Evolutionary conservation across 2,888 invertebrate genomes (phyloP).

Genomic region (Cephus rjabovi): DNA sequence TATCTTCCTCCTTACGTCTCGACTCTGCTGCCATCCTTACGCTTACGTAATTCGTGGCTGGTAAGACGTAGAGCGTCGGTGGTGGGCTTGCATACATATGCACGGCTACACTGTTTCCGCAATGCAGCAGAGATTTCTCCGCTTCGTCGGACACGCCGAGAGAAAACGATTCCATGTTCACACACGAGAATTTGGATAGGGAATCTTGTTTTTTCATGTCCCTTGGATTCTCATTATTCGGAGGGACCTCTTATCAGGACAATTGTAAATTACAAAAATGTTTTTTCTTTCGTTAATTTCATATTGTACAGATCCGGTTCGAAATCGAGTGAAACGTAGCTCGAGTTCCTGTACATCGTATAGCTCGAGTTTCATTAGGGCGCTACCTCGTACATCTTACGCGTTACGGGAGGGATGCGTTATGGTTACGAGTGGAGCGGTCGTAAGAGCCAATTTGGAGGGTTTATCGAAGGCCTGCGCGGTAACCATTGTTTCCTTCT

Average conservation of each 20-base stretch:
- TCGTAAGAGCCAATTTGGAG: constrained; percentile 33
- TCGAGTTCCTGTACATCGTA: background rate
- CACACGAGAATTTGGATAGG: background rate
- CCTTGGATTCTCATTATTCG: background rate
- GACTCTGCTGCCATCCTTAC: constrained; percentile 6
- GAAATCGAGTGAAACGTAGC: background rate
- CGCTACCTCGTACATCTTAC: background rate
- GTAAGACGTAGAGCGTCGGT: constrained; percentile 43
- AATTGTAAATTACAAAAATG: background rate
- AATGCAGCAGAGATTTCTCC: constrained; percentile 13
- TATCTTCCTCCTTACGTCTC: constrained; percentile 54
- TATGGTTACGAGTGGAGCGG: constrained; percentile 38
- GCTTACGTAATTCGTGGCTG: constrained; percentile 51
- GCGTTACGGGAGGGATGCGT: constrained; percentile 26
- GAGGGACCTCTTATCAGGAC: background rate
- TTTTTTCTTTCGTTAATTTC: background rate
- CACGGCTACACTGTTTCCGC: constrained; percentile 21
- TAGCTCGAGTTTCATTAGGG: background rate
- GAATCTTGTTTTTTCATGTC: background rate
- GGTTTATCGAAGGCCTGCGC: constrained; percentile 20
- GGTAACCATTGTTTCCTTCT: constrained; percentile 1
- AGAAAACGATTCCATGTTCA: background rate
- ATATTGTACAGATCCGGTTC: background rate
- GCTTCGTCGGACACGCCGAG: background rate
- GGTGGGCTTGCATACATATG: constrained; percentile 23